phyloP scores from a whole-genome alignment of 2,797 vertebrate species.

The Benthosema pterotum region DNA sequence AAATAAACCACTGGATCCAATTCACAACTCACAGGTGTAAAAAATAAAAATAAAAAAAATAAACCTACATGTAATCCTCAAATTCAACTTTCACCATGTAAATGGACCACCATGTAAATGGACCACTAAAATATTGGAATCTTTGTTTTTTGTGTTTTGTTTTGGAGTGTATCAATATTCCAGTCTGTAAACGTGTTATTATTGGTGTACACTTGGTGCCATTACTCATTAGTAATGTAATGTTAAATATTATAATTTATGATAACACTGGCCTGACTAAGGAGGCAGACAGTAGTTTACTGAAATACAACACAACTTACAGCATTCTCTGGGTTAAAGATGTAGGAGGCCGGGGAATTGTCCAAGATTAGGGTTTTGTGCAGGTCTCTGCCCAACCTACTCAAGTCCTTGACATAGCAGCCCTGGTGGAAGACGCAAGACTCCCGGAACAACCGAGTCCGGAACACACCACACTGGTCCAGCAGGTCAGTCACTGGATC shows the following conservation, averaged over 20 bases:
- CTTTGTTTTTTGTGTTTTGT: too few relatives aligned
- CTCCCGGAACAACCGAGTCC: conserved; percentile 88
- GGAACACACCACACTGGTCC: conserved; percentile 86
- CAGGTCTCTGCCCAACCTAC: conserved; percentile 88
- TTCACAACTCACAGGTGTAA: not conserved
- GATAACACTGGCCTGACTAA: not conserved
- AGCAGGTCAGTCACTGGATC: conserved; percentile 91
- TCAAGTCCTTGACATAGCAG: conserved; percentile 93
- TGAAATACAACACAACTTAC: conserved; percentile 72
- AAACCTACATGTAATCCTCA: not conserved
- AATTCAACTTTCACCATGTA: too few relatives aligned
- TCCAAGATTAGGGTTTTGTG: conserved; percentile 91
- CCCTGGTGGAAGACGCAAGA: conserved; percentile 95
- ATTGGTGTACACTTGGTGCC: too few relatives aligned
- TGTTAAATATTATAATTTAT: not conserved
- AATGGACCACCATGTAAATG: too few relatives aligned
- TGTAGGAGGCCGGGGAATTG: conserved; percentile 93
- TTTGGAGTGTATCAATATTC: too few relatives aligned
- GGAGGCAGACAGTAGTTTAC: not conserved
- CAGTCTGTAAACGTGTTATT: too few relatives aligned
- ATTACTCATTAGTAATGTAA: too few relatives aligned
- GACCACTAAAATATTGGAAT: too few relatives aligned
- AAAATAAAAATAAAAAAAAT: not conserved
- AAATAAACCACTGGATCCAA: not conserved
- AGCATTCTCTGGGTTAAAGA: conserved; percentile 93